Base-by-base conservation (phyloP, 2,888 invertebrate genomes). In the Tachina fera region DNA sequence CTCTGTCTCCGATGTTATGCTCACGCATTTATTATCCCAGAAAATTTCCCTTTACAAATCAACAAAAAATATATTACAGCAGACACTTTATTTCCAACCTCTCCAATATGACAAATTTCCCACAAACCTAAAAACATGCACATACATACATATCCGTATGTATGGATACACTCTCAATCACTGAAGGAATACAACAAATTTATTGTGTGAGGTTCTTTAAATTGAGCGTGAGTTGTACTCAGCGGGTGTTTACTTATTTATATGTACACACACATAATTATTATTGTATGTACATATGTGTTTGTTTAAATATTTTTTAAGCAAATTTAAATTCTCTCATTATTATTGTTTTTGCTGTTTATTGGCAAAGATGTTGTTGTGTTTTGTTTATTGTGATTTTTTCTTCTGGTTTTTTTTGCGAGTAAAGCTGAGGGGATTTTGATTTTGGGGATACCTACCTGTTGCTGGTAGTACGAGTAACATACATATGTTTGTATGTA, bases 381-480 rank as follows among this genome's bases (percentile, higher is more conserved):
- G 41, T 58, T 71, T 76, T 39, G 49, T 31, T 58, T 45, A 31
- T 70, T 51, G 31, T 71, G 31, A 31, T 31, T 31, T 31, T 31
- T 31, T 31, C 6, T 31, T 6, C 1, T 31, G 5, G 5, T 31
- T 5, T 53, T 71, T 65, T 41, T 63, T 71, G 68, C 8, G 56
- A 56, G 51, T 51, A 58, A 60, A 65, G n/a, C 61, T 61, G 53
- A 68, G 75, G 58, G 67, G 60, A 72, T 56, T 79, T 67, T 68
- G 60, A 45, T 70, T 83, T 86, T 72, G 67, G 80, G 79, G 76
- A 82, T 71, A 89, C 91, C 91, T 91, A 91, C 91, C 91, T 91
- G 91, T 91, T 91, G 91, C 91, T 91, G 49, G 16, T 22, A 71
- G 43, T 43, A 43, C 41, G 61, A 61, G 16, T 88, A 89, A 31